A percentile compares a stretch with the other conserved stretches of the same genome.
Evolutionary conservation across 2,797 vertebrate species (phyloP).

Genomic region (Phoxinus dragarum): DNA sequence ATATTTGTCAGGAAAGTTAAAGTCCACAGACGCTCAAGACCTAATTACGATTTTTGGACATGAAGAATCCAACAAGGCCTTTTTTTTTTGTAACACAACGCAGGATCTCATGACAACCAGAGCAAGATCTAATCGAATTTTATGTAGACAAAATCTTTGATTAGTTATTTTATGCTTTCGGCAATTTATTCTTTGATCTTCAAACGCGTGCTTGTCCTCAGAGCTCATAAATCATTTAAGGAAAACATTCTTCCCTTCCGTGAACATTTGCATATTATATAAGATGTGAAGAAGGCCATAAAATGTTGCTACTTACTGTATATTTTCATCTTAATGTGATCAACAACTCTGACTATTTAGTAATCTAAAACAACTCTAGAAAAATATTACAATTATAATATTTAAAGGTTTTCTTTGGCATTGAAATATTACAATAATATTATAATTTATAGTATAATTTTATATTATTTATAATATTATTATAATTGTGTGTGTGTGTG

Average conservation of each 20-base stretch:
- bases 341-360: too few species aligned
- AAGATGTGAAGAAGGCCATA: neutral
- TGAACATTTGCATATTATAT: neutral
- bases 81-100: neutral
- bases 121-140: neutral
- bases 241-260: neutral
- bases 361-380: too few species aligned
- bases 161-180: neutral
- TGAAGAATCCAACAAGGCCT: too few species aligned
- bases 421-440: neutral
- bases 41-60: conserved; percentile 18
- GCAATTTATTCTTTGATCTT: neutral
- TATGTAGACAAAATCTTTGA: neutral
- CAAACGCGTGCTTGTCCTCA: neutral
- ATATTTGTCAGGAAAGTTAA: conserved; percentile 85
- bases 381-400: neutral
- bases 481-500: too few species aligned
- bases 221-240: neutral
- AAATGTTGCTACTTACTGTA: neutral
- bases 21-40: conserved; percentile 52
- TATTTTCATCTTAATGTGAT: neutral
- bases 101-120: neutral
- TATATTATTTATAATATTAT: neutral
- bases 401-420: neutral
- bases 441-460: neutral